Evolutionary conservation across 2,888 invertebrate species (phyloP).

Genomic region (Sarcophaga rosellei): DNA sequence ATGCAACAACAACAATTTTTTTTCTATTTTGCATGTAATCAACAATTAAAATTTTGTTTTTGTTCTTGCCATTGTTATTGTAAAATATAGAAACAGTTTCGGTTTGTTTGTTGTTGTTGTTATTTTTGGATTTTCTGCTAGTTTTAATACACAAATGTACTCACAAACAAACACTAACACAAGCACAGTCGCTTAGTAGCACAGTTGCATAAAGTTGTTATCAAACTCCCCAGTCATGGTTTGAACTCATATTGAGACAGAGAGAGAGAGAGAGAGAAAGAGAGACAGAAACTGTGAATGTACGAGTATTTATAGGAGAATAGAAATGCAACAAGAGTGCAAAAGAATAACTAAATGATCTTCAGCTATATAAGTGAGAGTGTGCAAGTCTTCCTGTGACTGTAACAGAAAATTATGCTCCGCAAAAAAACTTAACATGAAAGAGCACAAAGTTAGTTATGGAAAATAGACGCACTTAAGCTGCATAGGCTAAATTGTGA

Average conservation of each 20-base stretch:
- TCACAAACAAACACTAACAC: neutral
- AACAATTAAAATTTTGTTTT: conserved; percentile 65
- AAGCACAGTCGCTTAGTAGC: neutral
- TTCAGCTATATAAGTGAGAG: too few relatives aligned
- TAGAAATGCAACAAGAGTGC: too few relatives aligned
- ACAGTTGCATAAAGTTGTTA: conserved; percentile 49
- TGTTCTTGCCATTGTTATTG: neutral
- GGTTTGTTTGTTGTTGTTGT: neutral
- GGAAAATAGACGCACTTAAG: too few relatives aligned
- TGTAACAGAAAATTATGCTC: too few relatives aligned
- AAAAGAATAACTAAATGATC: too few relatives aligned
- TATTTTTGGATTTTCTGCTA: neutral
- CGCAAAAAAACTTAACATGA: too few relatives aligned
- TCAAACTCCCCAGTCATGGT: conserved; percentile 63
- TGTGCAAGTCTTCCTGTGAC: too few relatives aligned
- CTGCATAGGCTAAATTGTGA: too few relatives aligned
- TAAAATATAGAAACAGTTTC: neutral
- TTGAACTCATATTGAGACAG: conserved; percentile 12
- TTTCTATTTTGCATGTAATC: conserved; percentile 61
- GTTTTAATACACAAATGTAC: neutral
- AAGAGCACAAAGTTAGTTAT: too few relatives aligned
- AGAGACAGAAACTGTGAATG: neutral
- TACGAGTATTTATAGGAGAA: too few relatives aligned
- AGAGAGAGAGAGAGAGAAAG: neutral
- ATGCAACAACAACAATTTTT: conserved; percentile 50